phyloP scores from a whole-genome alignment of 2,888 invertebrate genomes.

The Priapulus caudatus region DNA sequence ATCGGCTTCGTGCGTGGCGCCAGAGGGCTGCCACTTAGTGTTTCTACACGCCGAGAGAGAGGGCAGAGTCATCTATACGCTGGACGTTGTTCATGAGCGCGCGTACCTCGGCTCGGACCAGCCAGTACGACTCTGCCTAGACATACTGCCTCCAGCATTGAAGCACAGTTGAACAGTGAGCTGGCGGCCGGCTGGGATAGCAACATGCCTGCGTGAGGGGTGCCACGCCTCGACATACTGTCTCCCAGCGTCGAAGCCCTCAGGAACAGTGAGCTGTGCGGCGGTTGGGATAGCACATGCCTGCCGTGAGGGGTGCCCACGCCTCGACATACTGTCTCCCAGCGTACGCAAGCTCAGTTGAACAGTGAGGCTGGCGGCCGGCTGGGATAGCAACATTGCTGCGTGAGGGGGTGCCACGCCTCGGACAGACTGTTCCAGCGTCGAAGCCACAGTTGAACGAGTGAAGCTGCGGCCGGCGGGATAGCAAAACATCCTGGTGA shows the following conservation, averaged over 20 bases:
- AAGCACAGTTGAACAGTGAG: constrained; percentile 33
- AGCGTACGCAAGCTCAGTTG: constrained; percentile 32
- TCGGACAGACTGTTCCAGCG: no score
- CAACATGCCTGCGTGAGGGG: no score
- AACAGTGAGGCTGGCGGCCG: constrained; percentile 28
- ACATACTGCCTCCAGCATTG: constrained; percentile 31
- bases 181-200: constrained; percentile 27
- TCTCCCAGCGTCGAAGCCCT: constrained; percentile 30
- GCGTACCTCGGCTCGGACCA: constrained; percentile 87
- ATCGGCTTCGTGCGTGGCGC: no score
- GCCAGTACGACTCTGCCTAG: constrained; percentile 52
- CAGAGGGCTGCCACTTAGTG: no score
- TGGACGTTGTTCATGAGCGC: constrained; percentile 79
- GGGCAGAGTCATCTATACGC: constrained; percentile 52
- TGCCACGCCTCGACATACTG: constrained; percentile 36
- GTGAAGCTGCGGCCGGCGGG: no score
- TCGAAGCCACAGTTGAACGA: no score
- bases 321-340: constrained; percentile 33
- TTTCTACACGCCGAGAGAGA: constrained; percentile 52
- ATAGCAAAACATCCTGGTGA: no score
- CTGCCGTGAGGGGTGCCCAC: no score
- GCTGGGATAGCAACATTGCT: no score
- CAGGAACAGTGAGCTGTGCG: constrained; percentile 30
- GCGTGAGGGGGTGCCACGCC: no score
- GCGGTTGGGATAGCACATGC: constrained; percentile 29